Evolutionary conservation across 2,797 vertebrate species (phyloP).

Genomic region (Cygnus olor): DNA sequence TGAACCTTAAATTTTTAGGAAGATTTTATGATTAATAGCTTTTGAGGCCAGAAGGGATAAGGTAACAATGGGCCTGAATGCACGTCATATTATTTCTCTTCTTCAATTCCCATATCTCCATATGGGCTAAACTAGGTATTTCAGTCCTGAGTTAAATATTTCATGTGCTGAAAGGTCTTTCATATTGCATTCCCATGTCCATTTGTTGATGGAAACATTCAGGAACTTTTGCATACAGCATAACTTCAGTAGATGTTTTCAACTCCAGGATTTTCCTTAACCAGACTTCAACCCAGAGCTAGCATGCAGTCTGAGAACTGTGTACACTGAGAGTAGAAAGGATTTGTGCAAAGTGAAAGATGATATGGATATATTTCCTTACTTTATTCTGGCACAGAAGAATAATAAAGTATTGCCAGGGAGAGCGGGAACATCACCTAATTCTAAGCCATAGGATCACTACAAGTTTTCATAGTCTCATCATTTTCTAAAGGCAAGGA

Average conservation of each 20-base stretch:
- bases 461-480: not conserved
- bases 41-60: not conserved
- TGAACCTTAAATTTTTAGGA: not conserved
- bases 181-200: not conserved
- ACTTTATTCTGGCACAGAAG: not conserved
- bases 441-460: not conserved
- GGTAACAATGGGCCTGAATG: not conserved
- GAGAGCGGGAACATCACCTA: not conserved
- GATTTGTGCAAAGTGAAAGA: not conserved
- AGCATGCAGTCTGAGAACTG: not conserved
- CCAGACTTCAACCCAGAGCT: not conserved
- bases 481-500: not conserved
- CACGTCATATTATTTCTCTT: not conserved
- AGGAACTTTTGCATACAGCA: not conserved
- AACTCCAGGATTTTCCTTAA: not conserved
- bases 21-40: not conserved
- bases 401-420: not conserved
- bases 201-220: not conserved
- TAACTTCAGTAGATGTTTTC: not conserved
- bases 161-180: not conserved
- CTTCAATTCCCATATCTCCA: not conserved
- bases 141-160: not conserved
- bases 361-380: not conserved
- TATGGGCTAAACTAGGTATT: not conserved
- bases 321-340: not conserved